Base-by-base conservation (phyloP, 1,140 invertebrate species). In the Listronotus bonariensis region DNA sequence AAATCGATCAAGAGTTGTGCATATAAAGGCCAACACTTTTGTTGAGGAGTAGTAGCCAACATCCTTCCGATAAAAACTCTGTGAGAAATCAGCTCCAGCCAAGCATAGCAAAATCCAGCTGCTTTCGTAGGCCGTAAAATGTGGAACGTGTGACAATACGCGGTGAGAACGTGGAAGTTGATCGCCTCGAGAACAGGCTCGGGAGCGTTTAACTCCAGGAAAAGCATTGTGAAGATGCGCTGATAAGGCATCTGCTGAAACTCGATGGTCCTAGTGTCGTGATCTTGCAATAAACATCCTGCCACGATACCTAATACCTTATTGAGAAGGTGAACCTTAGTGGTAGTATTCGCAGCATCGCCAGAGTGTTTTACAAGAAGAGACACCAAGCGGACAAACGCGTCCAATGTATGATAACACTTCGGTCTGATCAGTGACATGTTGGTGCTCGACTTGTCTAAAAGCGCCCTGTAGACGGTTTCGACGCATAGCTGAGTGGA, bases 181-280 rank as follows among this genome's bases (percentile, higher is more conserved):
- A 98, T 94, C 46, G 90, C 88, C 80, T 97, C 95, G 17, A 98
- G 81, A 31, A 97, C 89, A 1, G 91, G 90, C 78, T 99, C 97
- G 3, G 93, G 91, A 51, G 91, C 88, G 78, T 96, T 98, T 56
- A 99, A 85, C 76, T 99, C 97, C 45, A 98, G 87, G 78, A 99
- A 98, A 1, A 99, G 84, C 87, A 97, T 97, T 45, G 98, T 93
- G 57, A 99, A 93, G 61, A 99, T 94, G 20, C 98, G 84, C 75
- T 99, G 96, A 81, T 99, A 99, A 0, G 97, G 95, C 56, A 99
- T 81, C 78, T 98, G 96, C 73, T 98, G 95, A 81, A 99, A 99
- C 52, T 96, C 93, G 0, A 85, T 84, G 80, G 90, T 80, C 68
- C 89, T 81, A 10, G 84, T 87, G 64, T 98, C 97, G 71, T 99